phyloP scores from a whole-genome alignment of 2,797 vertebrate genomes.

The Hippopotamyrus pictus region DNA sequence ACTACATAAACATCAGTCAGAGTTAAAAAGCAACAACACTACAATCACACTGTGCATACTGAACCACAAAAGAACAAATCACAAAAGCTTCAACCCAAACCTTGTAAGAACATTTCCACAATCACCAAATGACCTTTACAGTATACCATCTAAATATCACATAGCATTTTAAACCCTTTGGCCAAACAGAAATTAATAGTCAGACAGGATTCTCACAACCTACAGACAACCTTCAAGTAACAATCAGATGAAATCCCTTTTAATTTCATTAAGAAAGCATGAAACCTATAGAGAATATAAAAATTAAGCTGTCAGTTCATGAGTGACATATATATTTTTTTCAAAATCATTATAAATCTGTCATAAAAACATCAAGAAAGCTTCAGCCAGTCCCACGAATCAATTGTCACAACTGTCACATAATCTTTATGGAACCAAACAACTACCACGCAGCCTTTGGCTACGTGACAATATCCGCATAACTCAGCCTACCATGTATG shows the following conservation, averaged over 20 bases:
- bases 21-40: neutral
- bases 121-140: neutral
- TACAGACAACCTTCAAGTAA: neutral
- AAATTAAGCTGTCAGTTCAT: conserved; percentile 1
- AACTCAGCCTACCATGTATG: neutral
- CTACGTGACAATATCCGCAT: neutral
- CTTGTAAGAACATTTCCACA: neutral
- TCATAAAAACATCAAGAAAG: neutral
- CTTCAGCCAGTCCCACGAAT: neutral
- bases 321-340: neutral
- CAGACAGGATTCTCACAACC: neutral
- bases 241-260: neutral
- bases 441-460: neutral
- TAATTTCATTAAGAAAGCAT: neutral
- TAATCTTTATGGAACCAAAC: neutral
- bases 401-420: conserved; percentile 4
- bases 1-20: neutral
- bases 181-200: neutral
- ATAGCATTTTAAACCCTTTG: neutral
- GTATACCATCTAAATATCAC: neutral
- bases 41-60: neutral
- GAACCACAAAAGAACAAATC: neutral
- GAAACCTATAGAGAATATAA: neutral
- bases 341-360: neutral
- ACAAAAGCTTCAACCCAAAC: neutral